Conservation (phyloP, 2,113 vertebrate genomes). For the Manacus vitellinus region DNA sequence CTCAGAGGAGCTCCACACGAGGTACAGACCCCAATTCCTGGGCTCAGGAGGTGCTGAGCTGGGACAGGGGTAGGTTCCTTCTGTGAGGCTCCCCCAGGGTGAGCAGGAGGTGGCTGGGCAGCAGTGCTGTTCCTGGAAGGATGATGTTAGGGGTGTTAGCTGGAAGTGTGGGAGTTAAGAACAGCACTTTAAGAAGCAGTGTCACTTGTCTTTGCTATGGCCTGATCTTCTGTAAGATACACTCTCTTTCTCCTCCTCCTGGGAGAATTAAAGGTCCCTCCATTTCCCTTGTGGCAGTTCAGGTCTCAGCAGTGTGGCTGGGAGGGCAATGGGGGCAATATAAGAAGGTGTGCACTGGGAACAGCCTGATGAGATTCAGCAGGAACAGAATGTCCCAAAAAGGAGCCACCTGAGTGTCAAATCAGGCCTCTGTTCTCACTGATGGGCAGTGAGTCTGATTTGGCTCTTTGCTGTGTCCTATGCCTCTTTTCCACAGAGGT, state of each 20-base stretch:
- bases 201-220: background rate
- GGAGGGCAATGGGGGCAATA: background rate
- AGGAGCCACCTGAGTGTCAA: background rate
- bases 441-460: background rate
- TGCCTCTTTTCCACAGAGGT: background rate
- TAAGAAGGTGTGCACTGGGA: background rate
- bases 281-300: background rate
- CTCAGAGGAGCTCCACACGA: slow-evolving; percentile 81
- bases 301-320: fast-evolving
- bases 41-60: background rate
- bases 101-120: background rate
- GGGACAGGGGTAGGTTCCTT: background rate
- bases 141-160: background rate
- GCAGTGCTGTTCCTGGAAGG: background rate
- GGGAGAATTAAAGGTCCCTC: background rate
- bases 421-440: background rate
- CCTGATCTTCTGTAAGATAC: background rate
- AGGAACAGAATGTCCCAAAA: background rate
- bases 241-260: background rate
- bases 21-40: slow-evolving; percentile 44
- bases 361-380: background rate
- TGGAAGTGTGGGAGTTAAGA: background rate
- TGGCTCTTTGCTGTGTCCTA: background rate
- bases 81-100: background rate
- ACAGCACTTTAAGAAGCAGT: background rate